These are phyloP conservation scores for Aporophyla lueneburgensis DNA, from an alignment of 2,888 invertebrate genomes.

Conservation along the genomic window DNA sequence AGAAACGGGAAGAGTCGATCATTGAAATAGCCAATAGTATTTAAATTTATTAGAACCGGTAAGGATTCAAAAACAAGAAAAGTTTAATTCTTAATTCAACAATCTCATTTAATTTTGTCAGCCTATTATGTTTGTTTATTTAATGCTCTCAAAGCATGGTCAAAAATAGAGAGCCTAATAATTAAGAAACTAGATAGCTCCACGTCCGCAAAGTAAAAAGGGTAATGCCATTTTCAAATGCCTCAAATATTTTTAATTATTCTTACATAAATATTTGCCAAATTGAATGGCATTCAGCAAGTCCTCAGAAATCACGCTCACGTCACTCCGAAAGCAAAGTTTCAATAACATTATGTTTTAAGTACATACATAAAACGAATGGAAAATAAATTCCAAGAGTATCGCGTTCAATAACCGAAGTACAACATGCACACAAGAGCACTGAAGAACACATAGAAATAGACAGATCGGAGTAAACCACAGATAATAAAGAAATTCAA, in stretches of 20 bases:
- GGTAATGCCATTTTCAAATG: constrained; percentile 60
- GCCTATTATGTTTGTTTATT: not conserved
- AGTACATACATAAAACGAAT: constrained; percentile 28
- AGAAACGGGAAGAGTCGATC: too few species aligned
- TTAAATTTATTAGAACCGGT: not conserved
- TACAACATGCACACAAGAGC: constrained; percentile 46
- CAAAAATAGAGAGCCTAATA: not conserved
- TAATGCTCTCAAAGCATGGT: not conserved
- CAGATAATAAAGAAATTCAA: constrained; percentile 38
- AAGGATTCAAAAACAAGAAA: not conserved
- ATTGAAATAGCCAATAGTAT: not conserved
- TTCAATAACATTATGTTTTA: constrained; percentile 36
- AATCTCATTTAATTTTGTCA: not conserved
- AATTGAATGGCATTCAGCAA: constrained; percentile 25
- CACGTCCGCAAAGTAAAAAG: constrained; percentile 68
- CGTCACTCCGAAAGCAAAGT: constrained; percentile 18
- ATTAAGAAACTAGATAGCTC: constrained; percentile 47
- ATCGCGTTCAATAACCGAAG: constrained; percentile 21
- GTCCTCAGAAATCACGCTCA: constrained; percentile 27
- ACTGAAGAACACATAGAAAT: constrained; percentile 22
- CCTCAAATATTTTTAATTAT: constrained; percentile 28
- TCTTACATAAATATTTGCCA: constrained; percentile 53
- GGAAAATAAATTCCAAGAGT: constrained; percentile 43
- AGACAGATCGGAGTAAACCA: constrained; percentile 22
- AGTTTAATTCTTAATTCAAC: not conserved